Percentiles rank a stretch among this genome's conserved stretches.
Evolutionary conservation across 2,113 vertebrate genomes (phyloP).

Genomic region (Sander lucioperca): DNA sequence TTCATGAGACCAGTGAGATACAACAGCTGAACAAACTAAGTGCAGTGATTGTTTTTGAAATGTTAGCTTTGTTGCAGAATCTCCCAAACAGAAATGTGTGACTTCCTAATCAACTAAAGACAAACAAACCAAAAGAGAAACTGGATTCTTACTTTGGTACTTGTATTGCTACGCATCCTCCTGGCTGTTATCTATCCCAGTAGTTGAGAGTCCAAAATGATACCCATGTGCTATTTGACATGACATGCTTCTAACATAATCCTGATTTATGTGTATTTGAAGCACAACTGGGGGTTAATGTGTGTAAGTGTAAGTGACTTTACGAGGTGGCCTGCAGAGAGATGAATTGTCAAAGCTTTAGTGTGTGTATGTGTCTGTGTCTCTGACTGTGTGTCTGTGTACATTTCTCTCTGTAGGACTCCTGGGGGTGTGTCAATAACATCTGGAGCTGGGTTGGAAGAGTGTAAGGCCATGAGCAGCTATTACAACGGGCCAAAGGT

Average conservation of each 20-base stretch:
- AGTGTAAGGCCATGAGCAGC: constrained; percentile 59
- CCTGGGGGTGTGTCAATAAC: constrained; percentile 66
- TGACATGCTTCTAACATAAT: constrained; percentile 1
- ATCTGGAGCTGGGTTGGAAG: constrained; percentile 71
- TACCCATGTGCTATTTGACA: constrained; percentile 14
- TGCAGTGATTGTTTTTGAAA: background rate
- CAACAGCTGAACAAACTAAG: constrained; percentile 4
- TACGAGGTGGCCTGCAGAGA: constrained; percentile 33
- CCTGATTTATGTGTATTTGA: constrained; percentile 31
- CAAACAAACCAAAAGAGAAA: background rate
- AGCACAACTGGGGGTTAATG: constrained; percentile 30
- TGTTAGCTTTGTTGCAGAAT: background rate
- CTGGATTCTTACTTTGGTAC: background rate
- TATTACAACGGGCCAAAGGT: constrained; percentile 73
- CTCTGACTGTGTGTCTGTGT: constrained; percentile 44
- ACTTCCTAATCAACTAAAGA: background rate
- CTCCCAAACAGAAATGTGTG: background rate
- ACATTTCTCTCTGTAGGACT: constrained; percentile 44
- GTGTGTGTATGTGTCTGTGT: background rate
- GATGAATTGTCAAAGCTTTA: constrained; percentile 24
- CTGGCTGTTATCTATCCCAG: background rate
- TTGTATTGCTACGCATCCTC: background rate
- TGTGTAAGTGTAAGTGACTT: constrained; percentile 21
- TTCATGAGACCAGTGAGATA: constrained; percentile 29
- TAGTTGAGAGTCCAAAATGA: constrained; percentile 16